These are phyloP conservation scores for Molanna angustata DNA, from an alignment of 2,888 invertebrate species.

Conservation along the genomic window DNA sequence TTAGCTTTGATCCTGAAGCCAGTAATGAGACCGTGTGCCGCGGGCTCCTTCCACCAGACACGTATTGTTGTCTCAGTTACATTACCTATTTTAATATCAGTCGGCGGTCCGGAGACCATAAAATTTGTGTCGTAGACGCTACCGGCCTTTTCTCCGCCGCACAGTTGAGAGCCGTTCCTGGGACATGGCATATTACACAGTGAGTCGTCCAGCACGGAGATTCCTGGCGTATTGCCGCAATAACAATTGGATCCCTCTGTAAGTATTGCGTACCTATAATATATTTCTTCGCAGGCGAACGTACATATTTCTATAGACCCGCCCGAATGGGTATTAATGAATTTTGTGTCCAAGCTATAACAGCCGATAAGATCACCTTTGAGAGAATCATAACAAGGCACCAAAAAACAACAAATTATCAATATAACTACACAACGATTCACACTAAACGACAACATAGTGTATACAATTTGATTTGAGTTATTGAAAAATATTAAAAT, in stretches of 20 bases:
- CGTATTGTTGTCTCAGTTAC: constrained; percentile 62
- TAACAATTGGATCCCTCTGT: constrained; percentile 49
- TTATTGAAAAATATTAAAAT: no score
- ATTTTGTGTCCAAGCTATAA: constrained; percentile 15
- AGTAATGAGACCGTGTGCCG: constrained; percentile 52
- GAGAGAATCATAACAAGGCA: constrained; percentile 6
- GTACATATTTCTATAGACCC: constrained; percentile 51
- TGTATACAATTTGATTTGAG: no score
- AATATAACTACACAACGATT: no score
- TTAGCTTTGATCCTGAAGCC: constrained; percentile 57
- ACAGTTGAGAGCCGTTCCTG: constrained; percentile 59
- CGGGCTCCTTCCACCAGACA: constrained; percentile 58
- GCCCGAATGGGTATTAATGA: constrained; percentile 41
- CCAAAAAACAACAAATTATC: constrained; percentile 1
- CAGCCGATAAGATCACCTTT: constrained; percentile 23
- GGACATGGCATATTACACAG: constrained; percentile 59
- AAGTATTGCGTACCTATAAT: constrained; percentile 49
- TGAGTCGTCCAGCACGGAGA: constrained; percentile 45
- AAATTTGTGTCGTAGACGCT: constrained; percentile 68
- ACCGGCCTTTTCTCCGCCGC: constrained; percentile 65
- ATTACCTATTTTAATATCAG: constrained; percentile 55
- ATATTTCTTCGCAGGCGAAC: constrained; percentile 49
- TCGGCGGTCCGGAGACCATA: constrained; percentile 68
- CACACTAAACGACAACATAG: no score
- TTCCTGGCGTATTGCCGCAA: constrained; percentile 48